These are phyloP conservation scores for Atta cephalotes DNA, from an alignment of 1,140 invertebrate species.

Conservation along the genomic window DNA sequence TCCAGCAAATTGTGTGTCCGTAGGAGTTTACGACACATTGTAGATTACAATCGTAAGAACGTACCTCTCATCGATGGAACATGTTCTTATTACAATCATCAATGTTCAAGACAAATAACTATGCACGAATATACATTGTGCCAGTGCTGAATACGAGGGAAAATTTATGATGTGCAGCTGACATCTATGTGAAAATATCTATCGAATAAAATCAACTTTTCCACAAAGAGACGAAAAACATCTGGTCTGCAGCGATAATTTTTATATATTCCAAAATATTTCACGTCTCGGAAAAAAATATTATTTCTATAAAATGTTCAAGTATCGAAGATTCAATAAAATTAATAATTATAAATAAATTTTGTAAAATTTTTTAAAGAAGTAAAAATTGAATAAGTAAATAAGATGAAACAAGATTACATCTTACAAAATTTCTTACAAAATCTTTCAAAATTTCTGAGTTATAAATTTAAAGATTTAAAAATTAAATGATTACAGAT, in stretches of 20 bases:
- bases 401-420: neutral
- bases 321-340: neutral
- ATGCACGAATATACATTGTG: conserved; percentile 1
- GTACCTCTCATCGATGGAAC: conserved; percentile 16
- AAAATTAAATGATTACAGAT: neutral
- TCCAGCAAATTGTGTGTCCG: neutral
- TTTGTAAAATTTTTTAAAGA: neutral
- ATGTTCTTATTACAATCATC: conserved; percentile 18
- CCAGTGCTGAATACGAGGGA: neutral
- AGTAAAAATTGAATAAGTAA: neutral
- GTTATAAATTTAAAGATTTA: neutral
- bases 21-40: conserved; percentile 34
- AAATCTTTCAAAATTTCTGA: neutral
- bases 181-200: conserved; percentile 16
- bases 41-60: conserved; percentile 47
- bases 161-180: conserved; percentile 37
- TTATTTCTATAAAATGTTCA: neutral
- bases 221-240: neutral
- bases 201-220: conserved; percentile 21
- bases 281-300: neutral
- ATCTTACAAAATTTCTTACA: neutral
- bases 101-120: conserved; percentile 17
- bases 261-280: neutral
- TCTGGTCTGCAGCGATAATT: neutral
- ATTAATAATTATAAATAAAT: too few species aligned